Conservation (phyloP, 2,888 invertebrate genomes). For the Ophonus ardosiacus region DNA sequence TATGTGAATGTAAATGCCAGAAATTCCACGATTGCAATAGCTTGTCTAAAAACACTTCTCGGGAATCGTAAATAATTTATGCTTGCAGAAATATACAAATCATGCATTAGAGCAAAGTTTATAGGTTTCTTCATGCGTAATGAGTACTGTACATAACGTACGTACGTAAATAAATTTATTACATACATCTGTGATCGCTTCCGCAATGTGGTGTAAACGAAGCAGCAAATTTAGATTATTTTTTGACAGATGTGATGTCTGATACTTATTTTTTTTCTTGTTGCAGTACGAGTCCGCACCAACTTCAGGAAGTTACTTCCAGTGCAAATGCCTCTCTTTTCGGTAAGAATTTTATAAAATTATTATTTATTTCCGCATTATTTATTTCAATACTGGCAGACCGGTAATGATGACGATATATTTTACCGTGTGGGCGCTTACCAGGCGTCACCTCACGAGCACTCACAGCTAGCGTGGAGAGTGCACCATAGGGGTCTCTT, state of each 20-base stretch:
- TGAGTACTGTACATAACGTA: not conserved
- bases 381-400: too few species aligned
- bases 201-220: not conserved
- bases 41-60: not conserved
- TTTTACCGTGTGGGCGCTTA: too few species aligned
- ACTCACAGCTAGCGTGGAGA: too few species aligned
- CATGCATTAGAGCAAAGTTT: constrained; percentile 20
- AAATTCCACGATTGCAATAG: not conserved
- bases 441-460: too few species aligned
- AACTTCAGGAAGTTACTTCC: constrained; percentile 83
- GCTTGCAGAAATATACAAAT: constrained; percentile 29
- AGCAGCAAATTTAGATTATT: not conserved
- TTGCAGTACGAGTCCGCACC: constrained; percentile 84
- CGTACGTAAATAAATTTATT: constrained; percentile 15
- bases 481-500: too few species aligned
- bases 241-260: too few species aligned
- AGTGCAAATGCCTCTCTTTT: constrained; percentile 76
- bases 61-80: constrained; percentile 32
- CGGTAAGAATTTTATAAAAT: constrained; percentile 71
- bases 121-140: constrained; percentile 7
- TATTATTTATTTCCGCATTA: not conserved
- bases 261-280: constrained; percentile 66
- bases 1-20: not conserved
- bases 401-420: too few species aligned
- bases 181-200: not conserved